Evolutionary conservation across 2,888 invertebrate genomes (phyloP).

Genomic region (Leptinotarsa rubiginosa): DNA sequence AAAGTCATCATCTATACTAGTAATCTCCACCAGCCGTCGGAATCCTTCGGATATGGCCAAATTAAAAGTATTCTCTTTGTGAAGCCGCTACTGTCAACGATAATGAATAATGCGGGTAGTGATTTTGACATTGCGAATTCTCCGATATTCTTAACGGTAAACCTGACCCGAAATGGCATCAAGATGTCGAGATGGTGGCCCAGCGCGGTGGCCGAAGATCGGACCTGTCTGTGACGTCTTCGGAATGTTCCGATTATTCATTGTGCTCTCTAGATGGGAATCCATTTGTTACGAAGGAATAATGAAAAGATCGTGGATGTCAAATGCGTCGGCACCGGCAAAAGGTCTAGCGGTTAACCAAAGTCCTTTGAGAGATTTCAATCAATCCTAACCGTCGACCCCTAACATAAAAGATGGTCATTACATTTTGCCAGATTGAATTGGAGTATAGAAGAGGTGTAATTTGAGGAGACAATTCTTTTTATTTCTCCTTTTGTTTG

Average conservation of each 20-base stretch:
- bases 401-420: not conserved
- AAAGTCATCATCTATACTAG: not conserved
- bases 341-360: not conserved
- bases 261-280: slow-evolving; percentile 8
- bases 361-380: slow-evolving; percentile 1
- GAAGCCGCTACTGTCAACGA: slow-evolving; percentile 17
- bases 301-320: slow-evolving; percentile 16
- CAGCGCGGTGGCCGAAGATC: not conserved
- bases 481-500: no score
- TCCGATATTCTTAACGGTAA: slow-evolving; percentile 24
- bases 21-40: not conserved
- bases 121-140: slow-evolving; percentile 25
- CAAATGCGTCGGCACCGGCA: not conserved
- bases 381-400: slow-evolving; percentile 3
- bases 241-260: slow-evolving; percentile 31
- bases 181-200: slow-evolving; percentile 18
- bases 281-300: slow-evolving; percentile 7
- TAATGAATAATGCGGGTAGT: slow-evolving; percentile 19
- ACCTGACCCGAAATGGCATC: slow-evolving; percentile 24
- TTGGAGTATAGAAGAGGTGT: not conserved
- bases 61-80: slow-evolving; percentile 6
- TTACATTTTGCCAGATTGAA: not conserved
- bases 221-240: slow-evolving; percentile 15
- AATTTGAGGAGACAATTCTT: not conserved
- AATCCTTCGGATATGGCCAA: not conserved